phyloP scores from a whole-genome alignment of 2,888 invertebrate species.

The Scotopteryx bipunctaria region DNA sequence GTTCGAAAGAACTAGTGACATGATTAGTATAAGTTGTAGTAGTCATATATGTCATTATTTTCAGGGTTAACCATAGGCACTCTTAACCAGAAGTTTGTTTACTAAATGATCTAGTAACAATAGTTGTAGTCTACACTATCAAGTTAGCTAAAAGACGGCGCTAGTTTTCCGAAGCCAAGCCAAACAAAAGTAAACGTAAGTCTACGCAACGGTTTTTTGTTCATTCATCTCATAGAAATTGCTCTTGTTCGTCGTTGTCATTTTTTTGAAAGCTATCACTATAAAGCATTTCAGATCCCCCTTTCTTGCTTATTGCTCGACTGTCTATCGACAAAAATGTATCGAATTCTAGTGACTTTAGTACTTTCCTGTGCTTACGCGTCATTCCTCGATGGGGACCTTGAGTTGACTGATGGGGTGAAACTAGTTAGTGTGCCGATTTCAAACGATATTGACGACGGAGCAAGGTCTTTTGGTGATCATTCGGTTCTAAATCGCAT shows the following conservation, averaged over 20 bases:
- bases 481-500: slow-evolving; percentile 82
- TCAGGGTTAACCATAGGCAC: too few species aligned
- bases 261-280: slow-evolving; percentile 78
- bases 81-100: too few species aligned
- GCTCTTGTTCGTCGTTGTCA: slow-evolving; percentile 57
- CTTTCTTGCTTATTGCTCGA: slow-evolving; percentile 72
- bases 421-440: slow-evolving; percentile 82
- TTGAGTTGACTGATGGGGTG: slow-evolving; percentile 85
- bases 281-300: slow-evolving; percentile 66
- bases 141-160: too few species aligned
- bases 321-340: slow-evolving; percentile 64
- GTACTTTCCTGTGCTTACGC: slow-evolving; percentile 50
- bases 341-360: slow-evolving; percentile 51
- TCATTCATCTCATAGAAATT: slow-evolving; percentile 56
- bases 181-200: slow-evolving; percentile 35
- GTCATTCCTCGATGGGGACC: slow-evolving; percentile 74
- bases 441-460: slow-evolving; percentile 77
- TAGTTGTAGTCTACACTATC: too few species aligned
- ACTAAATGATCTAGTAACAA: too few species aligned
- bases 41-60: too few species aligned
- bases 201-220: slow-evolving; percentile 47
- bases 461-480: slow-evolving; percentile 74
- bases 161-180: not conserved
- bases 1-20: too few species aligned
- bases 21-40: too few species aligned